phyloP scores from a whole-genome alignment of 2,888 invertebrate species.

The Euclidia mi region DNA sequence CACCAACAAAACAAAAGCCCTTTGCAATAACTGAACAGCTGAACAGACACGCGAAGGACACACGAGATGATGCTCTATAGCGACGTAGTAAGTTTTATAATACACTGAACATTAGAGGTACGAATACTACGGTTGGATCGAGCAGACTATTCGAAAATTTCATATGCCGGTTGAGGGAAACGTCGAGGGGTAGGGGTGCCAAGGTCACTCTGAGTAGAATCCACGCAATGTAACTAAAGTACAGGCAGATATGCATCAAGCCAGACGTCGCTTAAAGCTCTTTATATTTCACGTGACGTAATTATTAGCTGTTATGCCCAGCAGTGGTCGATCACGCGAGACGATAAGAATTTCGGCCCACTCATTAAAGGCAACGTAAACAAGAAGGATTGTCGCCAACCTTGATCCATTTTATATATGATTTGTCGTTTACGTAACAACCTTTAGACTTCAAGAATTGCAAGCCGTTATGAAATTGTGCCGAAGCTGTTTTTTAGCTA shows the following conservation, averaged over 20 bases:
- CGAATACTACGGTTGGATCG: conserved; percentile 79
- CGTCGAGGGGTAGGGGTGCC: conserved; percentile 69
- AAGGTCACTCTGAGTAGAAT: conserved; percentile 84
- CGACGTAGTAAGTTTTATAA: conserved; percentile 63
- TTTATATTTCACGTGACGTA: conserved; percentile 75
- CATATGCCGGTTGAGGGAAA: conserved; percentile 71
- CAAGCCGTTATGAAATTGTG: conserved; percentile 57
- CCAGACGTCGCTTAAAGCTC: conserved; percentile 67
- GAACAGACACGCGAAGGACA: conserved; percentile 59
- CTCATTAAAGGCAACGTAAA: conserved; percentile 77
- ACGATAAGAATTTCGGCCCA: conserved; percentile 80
- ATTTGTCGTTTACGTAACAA: conserved; percentile 52
- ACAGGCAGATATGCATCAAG: conserved; percentile 79
- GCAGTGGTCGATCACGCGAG: conserved; percentile 77
- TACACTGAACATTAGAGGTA: conserved; percentile 62
- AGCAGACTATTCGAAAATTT: conserved; percentile 84
- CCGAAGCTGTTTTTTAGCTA: conserved; percentile 52
- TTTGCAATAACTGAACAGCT: conserved; percentile 52
- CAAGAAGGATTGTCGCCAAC: conserved; percentile 67
- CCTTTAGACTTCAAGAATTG: conserved; percentile 40
- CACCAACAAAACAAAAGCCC: conserved; percentile 81
- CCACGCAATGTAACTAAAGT: conserved; percentile 81
- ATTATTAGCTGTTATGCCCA: conserved; percentile 75
- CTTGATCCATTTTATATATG: conserved; percentile 77
- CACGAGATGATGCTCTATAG: conserved; percentile 68